A percentile compares a stretch with the other conserved stretches of the same genome.
phyloP scores from a whole-genome alignment of 2,797 vertebrate genomes.

The Eulemur mongoz region DNA sequence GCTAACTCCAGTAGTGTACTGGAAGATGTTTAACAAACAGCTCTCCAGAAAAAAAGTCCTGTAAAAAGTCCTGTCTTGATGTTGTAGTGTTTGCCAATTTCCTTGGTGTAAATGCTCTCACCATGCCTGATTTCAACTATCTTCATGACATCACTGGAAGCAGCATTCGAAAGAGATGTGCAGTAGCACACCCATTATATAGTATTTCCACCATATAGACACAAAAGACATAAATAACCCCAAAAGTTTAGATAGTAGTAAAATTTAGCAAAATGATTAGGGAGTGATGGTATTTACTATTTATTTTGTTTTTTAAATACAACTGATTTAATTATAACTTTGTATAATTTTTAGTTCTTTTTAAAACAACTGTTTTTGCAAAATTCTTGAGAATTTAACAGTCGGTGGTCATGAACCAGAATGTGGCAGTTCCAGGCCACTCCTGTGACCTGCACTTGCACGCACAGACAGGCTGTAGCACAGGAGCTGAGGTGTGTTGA shows the following conservation, averaged over 20 bases:
- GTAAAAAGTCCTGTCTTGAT: background rate
- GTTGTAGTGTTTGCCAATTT: background rate
- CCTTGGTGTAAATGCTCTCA: conserved; percentile 6
- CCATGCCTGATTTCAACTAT: background rate
- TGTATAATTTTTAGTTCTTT: background rate
- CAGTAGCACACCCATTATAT: background rate
- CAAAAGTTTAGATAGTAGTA: background rate
- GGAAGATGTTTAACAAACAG: background rate
- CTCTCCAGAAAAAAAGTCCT: background rate
- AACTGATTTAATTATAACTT: background rate
- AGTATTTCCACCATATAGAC: background rate
- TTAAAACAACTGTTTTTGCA: background rate
- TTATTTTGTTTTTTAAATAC: background rate
- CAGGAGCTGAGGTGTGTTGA: background rate
- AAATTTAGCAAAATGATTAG: background rate
- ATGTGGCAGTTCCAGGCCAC: background rate
- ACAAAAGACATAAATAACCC: background rate
- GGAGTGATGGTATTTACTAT: background rate
- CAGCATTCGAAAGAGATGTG: background rate
- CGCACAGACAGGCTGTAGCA: background rate
- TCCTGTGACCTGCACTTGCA: background rate
- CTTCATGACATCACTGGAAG: background rate
- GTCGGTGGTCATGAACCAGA: background rate
- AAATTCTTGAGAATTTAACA: conserved; percentile 8
- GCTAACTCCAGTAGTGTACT: background rate